These are phyloP conservation scores for Encarsia formosa DNA, from an alignment of 2,888 invertebrate genomes.

Conservation along the genomic window DNA sequence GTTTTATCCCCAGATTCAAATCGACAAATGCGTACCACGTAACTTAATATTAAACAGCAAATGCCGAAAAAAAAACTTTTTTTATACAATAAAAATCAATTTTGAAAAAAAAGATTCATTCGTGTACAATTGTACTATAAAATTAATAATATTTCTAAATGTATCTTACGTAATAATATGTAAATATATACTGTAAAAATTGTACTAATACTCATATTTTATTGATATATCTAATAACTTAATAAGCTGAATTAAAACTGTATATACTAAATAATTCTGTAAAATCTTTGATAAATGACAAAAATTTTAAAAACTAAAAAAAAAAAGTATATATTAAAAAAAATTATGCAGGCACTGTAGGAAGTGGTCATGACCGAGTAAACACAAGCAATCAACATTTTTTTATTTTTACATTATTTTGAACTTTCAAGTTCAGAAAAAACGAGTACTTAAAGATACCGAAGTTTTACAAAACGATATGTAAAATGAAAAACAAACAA, in stretches of 20 bases:
- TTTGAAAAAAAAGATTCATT: conserved; percentile 14
- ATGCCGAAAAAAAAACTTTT: conserved; percentile 12
- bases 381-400: conserved; percentile 20
- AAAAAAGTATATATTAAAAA: conserved; percentile 5
- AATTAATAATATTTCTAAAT: conserved; percentile 20
- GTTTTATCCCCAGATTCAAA: background rate
- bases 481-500: conserved; percentile 5
- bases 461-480: background rate
- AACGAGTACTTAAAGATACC: conserved; percentile 21
- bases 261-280: conserved; percentile 22
- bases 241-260: conserved; percentile 6
- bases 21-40: conserved; percentile 2
- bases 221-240: conserved; percentile 9
- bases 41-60: conserved; percentile 7
- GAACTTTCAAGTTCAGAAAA: conserved; percentile 22
- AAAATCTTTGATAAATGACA: conserved; percentile 23
- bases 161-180: conserved; percentile 20
- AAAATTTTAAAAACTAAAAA: background rate
- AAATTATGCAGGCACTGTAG: conserved; percentile 12
- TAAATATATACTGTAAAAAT: conserved; percentile 25
- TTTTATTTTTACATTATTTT: conserved; percentile 5
- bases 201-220: conserved; percentile 12
- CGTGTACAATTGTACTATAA: conserved; percentile 25
- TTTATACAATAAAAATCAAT: conserved; percentile 21
- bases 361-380: too few relatives aligned